Evolutionary conservation across 2,113 vertebrate genomes (phyloP).

Genomic region (Platichthys flesus): DNA sequence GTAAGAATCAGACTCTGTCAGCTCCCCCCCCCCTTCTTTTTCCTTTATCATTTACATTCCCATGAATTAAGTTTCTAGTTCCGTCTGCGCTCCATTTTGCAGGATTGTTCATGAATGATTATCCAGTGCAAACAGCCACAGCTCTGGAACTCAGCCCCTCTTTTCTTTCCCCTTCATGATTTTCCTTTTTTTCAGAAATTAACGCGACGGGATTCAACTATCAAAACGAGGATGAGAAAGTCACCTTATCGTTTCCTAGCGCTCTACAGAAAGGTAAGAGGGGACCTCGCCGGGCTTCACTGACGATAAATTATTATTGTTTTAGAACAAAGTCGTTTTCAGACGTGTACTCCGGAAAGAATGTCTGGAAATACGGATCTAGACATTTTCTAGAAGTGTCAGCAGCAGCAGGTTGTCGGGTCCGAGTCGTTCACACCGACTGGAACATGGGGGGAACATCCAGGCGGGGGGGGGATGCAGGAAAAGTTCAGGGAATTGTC

Average conservation of each 20-base stretch:
- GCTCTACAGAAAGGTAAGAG: conserved; percentile 91
- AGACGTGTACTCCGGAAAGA: no score
- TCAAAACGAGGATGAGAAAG: conserved; percentile 98
- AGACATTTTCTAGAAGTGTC: background rate
- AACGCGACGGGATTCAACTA: conserved; percentile 99
- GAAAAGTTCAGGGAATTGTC: no score
- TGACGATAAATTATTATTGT: background rate
- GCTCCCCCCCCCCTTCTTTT: no score
- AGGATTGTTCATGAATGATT: background rate
- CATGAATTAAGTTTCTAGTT: no score
- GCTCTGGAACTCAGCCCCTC: background rate
- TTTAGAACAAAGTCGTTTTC: background rate
- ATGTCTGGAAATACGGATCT: background rate
- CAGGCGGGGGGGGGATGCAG: no score
- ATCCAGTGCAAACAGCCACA: background rate
- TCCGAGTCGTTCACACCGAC: no score
- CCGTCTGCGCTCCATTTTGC: no score
- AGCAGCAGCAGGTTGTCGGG: no score
- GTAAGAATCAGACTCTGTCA: conserved; percentile 75
- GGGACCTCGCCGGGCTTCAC: background rate
- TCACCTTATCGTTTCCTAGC: conserved; percentile 97
- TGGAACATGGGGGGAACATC: no score
- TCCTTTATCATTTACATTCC: no score
- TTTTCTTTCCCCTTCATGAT: background rate
- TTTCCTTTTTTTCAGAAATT: conserved; percentile 85